These are phyloP conservation scores for Sardina pilchardus DNA, from an alignment of 2,113 vertebrate genomes.

Conservation along the genomic window DNA sequence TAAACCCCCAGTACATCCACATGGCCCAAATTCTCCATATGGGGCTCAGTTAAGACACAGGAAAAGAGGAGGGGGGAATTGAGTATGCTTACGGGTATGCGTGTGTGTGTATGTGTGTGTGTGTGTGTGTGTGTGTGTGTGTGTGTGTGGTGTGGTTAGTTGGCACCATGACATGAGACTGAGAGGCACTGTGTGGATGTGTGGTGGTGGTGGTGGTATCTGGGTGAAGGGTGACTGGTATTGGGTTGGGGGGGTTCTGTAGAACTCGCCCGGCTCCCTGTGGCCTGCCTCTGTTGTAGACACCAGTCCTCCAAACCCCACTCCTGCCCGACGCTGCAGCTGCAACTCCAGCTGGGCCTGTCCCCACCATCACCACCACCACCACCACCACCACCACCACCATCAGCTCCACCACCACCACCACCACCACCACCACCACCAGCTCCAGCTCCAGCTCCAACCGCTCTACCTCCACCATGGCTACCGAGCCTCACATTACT, in stretches of 20 bases:
- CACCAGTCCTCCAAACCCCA: no score
- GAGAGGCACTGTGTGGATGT: slow-evolving; percentile 33
- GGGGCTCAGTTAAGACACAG: slow-evolving; percentile 48
- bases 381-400: no score
- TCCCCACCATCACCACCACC: no score
- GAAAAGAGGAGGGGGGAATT: slow-evolving; percentile 34
- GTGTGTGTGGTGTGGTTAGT: slow-evolving; percentile 43
- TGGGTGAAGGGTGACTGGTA: slow-evolving; percentile 23
- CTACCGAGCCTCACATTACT: no score
- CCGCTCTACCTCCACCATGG: no score
- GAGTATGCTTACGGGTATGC: neutral
- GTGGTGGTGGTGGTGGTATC: slow-evolving; percentile 45
- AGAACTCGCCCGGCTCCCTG: neutral
- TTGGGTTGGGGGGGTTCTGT: neutral
- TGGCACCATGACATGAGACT: neutral
- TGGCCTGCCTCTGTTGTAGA: no score
- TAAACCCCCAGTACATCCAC: neutral
- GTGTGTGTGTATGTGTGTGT: neutral
- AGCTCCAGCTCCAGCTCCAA: no score
- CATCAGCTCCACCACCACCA: no score
- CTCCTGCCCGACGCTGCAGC: no score
- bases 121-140: neutral
- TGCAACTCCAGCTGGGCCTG: no score
- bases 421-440: no score
- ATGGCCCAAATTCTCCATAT: slow-evolving; percentile 31